Conservation (phyloP, 1,140 invertebrate species). For the Ips typographus region DNA sequence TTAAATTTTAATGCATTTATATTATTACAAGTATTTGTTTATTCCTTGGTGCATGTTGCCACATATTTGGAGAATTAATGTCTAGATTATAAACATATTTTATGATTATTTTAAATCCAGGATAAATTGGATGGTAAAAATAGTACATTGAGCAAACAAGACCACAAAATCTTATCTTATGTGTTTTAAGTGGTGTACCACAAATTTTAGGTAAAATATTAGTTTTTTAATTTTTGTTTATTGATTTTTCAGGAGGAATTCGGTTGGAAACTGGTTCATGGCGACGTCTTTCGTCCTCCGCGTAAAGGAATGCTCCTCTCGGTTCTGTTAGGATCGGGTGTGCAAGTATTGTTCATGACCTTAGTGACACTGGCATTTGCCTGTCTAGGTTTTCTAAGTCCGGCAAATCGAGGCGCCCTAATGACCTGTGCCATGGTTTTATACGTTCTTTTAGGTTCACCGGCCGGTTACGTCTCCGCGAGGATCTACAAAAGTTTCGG, state of each 20-base stretch:
- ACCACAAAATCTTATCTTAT: no score
- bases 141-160: no score
- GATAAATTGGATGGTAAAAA: no score
- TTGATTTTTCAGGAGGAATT: slow-evolving; percentile 83
- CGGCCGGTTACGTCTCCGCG: slow-evolving; percentile 94
- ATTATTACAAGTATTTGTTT: no score
- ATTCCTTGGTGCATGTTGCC: no score
- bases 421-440: slow-evolving; percentile 97
- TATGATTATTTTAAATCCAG: no score
- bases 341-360: slow-evolving; percentile 85
- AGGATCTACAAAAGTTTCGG: slow-evolving; percentile 98
- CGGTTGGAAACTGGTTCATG: slow-evolving; percentile 98
- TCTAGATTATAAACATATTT: no score
- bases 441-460: slow-evolving; percentile 92
- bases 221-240: no score
- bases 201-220: no score
- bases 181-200: no score
- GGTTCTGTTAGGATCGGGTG: slow-evolving; percentile 91
- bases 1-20: not conserved
- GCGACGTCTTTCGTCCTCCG: slow-evolving; percentile 94
- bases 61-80: no score
- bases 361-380: slow-evolving; percentile 88
- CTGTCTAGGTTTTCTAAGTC: slow-evolving; percentile 96
- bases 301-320: slow-evolving; percentile 94
- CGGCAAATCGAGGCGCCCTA: slow-evolving; percentile 95